phyloP scores from a whole-genome alignment of 2,888 invertebrate species.

The Drosophila multiciliata region DNA sequence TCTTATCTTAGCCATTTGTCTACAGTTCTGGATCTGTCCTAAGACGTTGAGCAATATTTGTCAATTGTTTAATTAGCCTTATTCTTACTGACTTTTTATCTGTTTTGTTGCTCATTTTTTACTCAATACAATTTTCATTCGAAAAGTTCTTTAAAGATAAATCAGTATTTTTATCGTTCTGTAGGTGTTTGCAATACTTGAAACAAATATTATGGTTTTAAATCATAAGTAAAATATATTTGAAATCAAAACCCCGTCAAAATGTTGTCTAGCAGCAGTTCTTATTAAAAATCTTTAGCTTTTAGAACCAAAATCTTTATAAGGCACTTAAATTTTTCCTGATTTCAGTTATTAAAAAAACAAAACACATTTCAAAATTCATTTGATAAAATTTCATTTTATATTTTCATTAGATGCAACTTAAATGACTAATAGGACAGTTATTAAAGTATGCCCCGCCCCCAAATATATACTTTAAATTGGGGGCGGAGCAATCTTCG shows the following conservation, averaged over 20 bases:
- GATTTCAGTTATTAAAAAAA: background rate
- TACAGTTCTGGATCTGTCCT: background rate
- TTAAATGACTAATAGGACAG: constrained; percentile 73
- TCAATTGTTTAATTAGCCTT: background rate
- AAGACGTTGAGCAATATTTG: background rate
- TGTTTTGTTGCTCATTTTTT: background rate
- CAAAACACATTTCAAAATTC: background rate
- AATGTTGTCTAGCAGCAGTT: background rate
- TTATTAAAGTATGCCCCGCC: constrained; percentile 48
- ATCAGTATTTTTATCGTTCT: background rate
- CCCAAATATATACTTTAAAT: no score
- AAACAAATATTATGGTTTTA: background rate
- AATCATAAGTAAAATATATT: background rate
- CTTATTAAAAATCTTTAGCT: background rate
- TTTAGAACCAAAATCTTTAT: background rate
- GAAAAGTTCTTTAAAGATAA: background rate
- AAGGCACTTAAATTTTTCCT: accelerated
- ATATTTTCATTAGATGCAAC: constrained; percentile 71
- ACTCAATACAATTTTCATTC: background rate
- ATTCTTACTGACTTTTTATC: background rate
- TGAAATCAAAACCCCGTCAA: background rate
- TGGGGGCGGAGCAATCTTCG: constrained; percentile 16
- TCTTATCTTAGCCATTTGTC: background rate
- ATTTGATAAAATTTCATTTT: constrained; percentile 75
- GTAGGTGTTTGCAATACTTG: background rate